Evolutionary conservation across 2,888 invertebrate species (phyloP), one percentile per base, ranked within the genome.

Genomic region (Tipula unca): DNA sequence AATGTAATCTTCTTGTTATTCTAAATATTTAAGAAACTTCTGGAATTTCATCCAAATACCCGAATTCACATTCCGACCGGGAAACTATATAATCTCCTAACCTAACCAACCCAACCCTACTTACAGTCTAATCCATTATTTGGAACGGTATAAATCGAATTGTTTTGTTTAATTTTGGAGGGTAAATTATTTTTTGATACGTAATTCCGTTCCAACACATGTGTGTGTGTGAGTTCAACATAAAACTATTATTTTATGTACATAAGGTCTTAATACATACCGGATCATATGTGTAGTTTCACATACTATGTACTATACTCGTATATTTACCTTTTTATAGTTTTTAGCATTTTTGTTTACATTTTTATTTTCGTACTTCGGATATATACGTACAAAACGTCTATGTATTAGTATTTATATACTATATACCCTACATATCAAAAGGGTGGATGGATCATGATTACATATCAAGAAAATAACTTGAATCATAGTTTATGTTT

Each of bases 121-220:
- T 83, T 83, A 83, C 83, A 32, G 3, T 83, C 83, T 32, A 0
- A 83, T 35, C 29, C 83, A 83, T 32, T 83, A 32, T 17, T 83
- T 35, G n/a, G 29, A 17, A 83, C 83, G 83, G 14, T 83, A 69
- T 13, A 83, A 32, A 83, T 83, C 32, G 83, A 83, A 83, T 32
- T 83, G 83, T 83, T 83, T 83, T 69, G 69, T 69, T 54, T 69
- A 29, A 29, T 82, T 32, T 83, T 32, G 83, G 83, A 83, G 83
- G 83, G 83, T 83, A 83, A 83, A 83, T 14, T 32, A 14, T 83
- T 29, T 82, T 32, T 83, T 69, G 29, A n/a, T 85, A 42, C 85
- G 32, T 29, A 97, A 95, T 86, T 96, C 96, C 88, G 95, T 95
- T 0, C 97, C 97, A 0, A 97, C 94, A n/a, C n/a, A n/a, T n/a